Conservation (phyloP, 2,797 vertebrate genomes). For the Malacoraja senta region DNA sequence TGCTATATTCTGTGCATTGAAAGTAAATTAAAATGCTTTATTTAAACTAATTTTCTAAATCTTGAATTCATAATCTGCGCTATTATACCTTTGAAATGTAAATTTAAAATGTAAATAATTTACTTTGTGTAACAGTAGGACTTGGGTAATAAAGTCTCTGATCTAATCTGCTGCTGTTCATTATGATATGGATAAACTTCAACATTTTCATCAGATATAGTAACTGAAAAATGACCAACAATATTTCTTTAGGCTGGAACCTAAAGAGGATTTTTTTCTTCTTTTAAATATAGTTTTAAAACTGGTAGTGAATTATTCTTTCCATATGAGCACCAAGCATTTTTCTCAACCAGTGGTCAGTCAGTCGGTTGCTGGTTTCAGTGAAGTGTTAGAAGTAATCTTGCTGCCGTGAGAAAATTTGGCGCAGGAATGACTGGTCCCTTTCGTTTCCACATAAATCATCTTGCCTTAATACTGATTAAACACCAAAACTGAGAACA, state of each 20-base stretch:
- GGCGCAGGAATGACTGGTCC: neutral
- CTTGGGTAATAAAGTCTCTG: constrained; percentile 32
- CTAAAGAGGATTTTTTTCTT: neutral
- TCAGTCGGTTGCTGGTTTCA: neutral
- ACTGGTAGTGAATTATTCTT: neutral
- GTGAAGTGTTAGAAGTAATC: neutral
- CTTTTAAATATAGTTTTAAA: neutral
- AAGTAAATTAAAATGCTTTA: constrained; percentile 31
- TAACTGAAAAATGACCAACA: neutral
- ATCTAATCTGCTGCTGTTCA: neutral
- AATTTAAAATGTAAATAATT: constrained; percentile 33
- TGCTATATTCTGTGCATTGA: constrained; percentile 35
- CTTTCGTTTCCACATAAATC: neutral
- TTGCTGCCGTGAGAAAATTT: neutral
- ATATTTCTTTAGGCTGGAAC: neutral
- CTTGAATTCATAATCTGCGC: neutral
- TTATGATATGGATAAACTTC: neutral
- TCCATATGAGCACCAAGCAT: neutral
- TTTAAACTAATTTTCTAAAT: constrained; percentile 32
- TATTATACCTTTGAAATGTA: constrained; percentile 19
- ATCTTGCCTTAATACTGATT: neutral
- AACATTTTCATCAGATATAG: neutral
- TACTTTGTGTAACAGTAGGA: constrained; percentile 27
- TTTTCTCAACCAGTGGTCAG: neutral
- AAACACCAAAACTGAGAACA: neutral